Evolutionary conservation across 2,888 invertebrate genomes (phyloP).

Genomic region (Tortrix viridana): DNA sequence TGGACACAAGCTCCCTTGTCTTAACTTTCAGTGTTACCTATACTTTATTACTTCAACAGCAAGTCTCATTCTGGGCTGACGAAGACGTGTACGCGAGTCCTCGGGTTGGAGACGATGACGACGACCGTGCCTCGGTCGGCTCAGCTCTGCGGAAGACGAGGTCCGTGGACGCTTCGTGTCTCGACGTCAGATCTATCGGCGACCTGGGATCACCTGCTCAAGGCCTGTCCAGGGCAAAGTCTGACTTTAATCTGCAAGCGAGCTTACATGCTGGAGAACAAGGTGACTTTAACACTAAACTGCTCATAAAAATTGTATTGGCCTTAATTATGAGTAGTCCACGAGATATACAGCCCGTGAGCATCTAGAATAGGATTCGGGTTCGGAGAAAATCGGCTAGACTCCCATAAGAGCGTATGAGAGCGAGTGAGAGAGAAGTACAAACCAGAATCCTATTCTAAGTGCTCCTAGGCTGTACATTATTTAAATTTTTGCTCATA

Average conservation of each 20-base stretch:
- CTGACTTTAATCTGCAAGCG: conserved; percentile 93
- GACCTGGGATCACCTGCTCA: conserved; percentile 86
- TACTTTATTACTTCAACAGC: conserved; percentile 71
- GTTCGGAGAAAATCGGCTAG: no score
- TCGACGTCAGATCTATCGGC: conserved; percentile 90
- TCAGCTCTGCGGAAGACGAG: conserved; percentile 93
- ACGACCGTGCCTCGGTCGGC: conserved; percentile 88
- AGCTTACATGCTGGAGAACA: conserved; percentile 88
- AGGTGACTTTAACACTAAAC: conserved; percentile 80
- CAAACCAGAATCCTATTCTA: no score
- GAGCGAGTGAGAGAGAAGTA: no score
- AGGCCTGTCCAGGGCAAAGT: conserved; percentile 91
- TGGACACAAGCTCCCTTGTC: no score
- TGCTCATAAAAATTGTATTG: no score
- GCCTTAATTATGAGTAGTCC: no score
- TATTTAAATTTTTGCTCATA: no score
- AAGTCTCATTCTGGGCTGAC: conserved; percentile 92
- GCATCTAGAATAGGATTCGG: no score
- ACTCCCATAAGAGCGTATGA: no score
- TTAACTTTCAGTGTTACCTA: not conserved
- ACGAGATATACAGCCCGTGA: no score
- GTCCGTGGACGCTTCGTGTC: conserved; percentile 94
- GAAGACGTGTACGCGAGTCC: conserved; percentile 89
- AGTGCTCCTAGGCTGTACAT: no score
- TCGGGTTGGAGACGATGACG: conserved; percentile 85